Evolutionary conservation across 2,113 vertebrate genomes (phyloP), one percentile per base, ranked within the genome.

Genomic region (Petromus typicus): DNA sequence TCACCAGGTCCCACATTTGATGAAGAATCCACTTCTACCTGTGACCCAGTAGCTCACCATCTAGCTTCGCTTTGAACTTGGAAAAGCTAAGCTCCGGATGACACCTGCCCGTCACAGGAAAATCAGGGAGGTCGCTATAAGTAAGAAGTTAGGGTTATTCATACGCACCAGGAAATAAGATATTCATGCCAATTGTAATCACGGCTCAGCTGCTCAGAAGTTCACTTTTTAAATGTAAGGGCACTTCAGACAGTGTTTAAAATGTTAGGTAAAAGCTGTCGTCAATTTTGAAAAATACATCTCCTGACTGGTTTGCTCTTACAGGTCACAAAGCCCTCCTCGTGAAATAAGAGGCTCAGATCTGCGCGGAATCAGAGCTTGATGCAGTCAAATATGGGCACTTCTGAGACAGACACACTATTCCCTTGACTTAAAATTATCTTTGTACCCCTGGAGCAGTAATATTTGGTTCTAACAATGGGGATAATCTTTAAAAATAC

Each of bases 201-300:
- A 86, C 37, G n/a, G 40, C 6, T 88, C 75, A 84, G 57, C 10
- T 63, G 83, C 37, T 22, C 56, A 75, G 94, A 94, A 37, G 20
- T 78, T 94, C 59, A 94, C 67, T 94, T 69, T 92, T 96, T 79
- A 87, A 95, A 94, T 67, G 63, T 90, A 88, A 67, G 40, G 82
- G 86, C 82, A 92, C 27, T 82, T 89, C 40, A 86, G 82, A 85
- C 27, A 91, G 7, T 43, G 92, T 76, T 85, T 94, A 86, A 97
- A 96, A 93, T 89, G 79, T 89, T 94, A 93, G 95, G 16, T 30
- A 93, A 87, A 97, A 83, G 23, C 32, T 90, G 63, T 76, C 88
- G 86, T 90, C 86, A 80, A 66, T 51, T 83, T 76, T 93, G 64
- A 71, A 86, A 63, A 93, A 75, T 75, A 69, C 14, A 86, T 57